phyloP scores from a whole-genome alignment of 2,888 invertebrate genomes.

The Parascotia fuliginaria region DNA sequence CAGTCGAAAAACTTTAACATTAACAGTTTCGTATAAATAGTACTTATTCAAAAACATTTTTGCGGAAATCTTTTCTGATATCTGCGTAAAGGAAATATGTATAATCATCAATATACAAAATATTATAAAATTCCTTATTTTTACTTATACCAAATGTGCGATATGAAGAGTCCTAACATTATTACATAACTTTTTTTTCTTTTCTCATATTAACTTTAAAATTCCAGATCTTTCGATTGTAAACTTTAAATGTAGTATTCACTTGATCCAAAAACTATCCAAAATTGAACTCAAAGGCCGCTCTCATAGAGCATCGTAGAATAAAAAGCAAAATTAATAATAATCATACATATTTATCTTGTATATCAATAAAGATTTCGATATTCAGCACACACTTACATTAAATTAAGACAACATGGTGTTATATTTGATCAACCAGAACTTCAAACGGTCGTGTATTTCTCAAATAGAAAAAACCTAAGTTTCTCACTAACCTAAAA shows the following conservation, averaged over 20 bases:
- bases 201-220: constrained; percentile 51
- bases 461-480: constrained; percentile 71
- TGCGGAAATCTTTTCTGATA: constrained; percentile 66
- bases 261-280: constrained; percentile 43
- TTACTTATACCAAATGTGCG: constrained; percentile 53
- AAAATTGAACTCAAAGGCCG: constrained; percentile 50
- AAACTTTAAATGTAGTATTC: constrained; percentile 35
- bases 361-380: constrained; percentile 72
- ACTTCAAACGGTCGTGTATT: constrained; percentile 61
- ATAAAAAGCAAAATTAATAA: constrained; percentile 62
- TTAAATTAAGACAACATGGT: constrained; percentile 62
- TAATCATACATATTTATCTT: constrained; percentile 69
- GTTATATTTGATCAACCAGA: constrained; percentile 54
- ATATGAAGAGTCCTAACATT: constrained; percentile 53
- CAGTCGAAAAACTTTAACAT: constrained; percentile 46
- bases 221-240: constrained; percentile 59
- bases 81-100: constrained; percentile 57
- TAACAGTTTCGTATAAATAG: constrained; percentile 43
- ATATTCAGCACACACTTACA: constrained; percentile 76
- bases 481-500: constrained; percentile 80
- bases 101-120: constrained; percentile 52
- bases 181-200: constrained; percentile 43
- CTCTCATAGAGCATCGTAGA: constrained; percentile 58
- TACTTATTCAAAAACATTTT: constrained; percentile 56
- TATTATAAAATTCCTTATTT: constrained; percentile 46